Percentiles rank a stretch among this genome's conserved stretches.
Conservation (phyloP, 2,797 vertebrate species). For the Acrocephalus scirpaceus region DNA sequence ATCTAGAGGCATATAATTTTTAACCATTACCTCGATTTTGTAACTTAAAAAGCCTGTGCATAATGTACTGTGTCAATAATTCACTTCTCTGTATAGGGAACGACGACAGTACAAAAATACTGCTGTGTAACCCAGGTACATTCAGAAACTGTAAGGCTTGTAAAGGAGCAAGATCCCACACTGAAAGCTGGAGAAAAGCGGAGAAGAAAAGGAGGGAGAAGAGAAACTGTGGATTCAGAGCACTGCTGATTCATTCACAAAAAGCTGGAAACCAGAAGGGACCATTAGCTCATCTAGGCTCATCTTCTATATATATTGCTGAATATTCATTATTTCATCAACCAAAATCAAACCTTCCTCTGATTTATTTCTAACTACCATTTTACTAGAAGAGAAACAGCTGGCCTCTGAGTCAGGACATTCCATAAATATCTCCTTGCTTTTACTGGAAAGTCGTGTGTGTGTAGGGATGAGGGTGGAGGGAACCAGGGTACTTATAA, state of each 20-base stretch:
- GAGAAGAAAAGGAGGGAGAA: not conserved
- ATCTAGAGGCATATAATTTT: constrained; percentile 50
- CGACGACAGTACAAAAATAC: constrained; percentile 43
- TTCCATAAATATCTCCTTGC: constrained; percentile 71
- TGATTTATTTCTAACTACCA: constrained; percentile 72
- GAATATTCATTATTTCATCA: constrained; percentile 70
- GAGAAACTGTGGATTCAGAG: not conserved
- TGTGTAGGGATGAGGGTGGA: constrained; percentile 50
- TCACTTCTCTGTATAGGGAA: not conserved
- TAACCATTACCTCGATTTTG: constrained; percentile 47
- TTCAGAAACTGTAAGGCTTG: not conserved
- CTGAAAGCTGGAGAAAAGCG: constrained; percentile 13
- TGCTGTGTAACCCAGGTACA: constrained; percentile 8
- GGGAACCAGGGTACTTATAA: constrained; percentile 34
- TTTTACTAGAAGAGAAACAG: constrained; percentile 73
- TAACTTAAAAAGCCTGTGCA: constrained; percentile 40
- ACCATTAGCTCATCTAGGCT: constrained; percentile 61
- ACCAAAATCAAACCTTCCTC: constrained; percentile 68
- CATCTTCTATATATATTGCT: constrained; percentile 67
- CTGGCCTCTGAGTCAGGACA: constrained; percentile 71
- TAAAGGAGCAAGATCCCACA: constrained; percentile 13
- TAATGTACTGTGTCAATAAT: constrained; percentile 13
- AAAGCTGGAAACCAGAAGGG: constrained; percentile 45
- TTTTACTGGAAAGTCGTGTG: constrained; percentile 50
- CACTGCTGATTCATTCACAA: constrained; percentile 57